phyloP scores from a whole-genome alignment of 2,888 invertebrate species.

The Aporophyla nigra region DNA sequence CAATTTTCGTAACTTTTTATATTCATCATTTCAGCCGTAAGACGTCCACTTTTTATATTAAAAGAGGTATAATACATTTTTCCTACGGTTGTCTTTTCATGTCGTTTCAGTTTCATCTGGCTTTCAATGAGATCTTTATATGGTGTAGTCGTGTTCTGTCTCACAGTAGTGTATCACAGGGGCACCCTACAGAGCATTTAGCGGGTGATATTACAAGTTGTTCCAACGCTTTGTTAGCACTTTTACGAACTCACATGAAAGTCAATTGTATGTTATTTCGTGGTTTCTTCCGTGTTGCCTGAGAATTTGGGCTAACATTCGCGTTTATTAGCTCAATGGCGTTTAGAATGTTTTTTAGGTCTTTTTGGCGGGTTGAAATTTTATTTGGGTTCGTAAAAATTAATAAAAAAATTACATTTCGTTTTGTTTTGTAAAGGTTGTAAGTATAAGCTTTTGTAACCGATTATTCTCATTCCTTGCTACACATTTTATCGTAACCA shows the following conservation, averaged over 20 bases:
- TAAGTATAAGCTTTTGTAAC: background rate
- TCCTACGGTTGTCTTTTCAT: background rate
- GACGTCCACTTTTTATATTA: no score
- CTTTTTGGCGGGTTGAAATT: background rate
- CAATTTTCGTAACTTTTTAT: background rate
- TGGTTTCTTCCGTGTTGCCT: constrained; percentile 60
- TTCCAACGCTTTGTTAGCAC: constrained; percentile 85
- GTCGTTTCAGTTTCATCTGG: background rate
- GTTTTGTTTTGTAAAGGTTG: constrained; percentile 2
- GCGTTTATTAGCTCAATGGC: constrained; percentile 35
- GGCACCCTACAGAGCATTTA: constrained; percentile 68
- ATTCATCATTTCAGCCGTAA: no score
- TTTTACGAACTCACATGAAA: constrained; percentile 76
- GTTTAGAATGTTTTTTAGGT: constrained; percentile 6
- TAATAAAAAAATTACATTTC: background rate
- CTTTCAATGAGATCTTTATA: background rate
- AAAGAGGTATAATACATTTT: background rate
- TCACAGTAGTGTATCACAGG: constrained; percentile 5
- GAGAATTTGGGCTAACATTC: constrained; percentile 56
- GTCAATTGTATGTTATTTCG: constrained; percentile 57
- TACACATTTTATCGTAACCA: constrained; percentile 33
- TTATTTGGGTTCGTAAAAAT: background rate
- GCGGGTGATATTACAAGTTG: constrained; percentile 79
- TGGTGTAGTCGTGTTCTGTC: background rate
- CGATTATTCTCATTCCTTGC: constrained; percentile 11